Evolutionary conservation across 1,140 invertebrate genomes (phyloP), one percentile per base, ranked within the genome.

Genomic region (Scaptodrosophila lebanonensis): DNA sequence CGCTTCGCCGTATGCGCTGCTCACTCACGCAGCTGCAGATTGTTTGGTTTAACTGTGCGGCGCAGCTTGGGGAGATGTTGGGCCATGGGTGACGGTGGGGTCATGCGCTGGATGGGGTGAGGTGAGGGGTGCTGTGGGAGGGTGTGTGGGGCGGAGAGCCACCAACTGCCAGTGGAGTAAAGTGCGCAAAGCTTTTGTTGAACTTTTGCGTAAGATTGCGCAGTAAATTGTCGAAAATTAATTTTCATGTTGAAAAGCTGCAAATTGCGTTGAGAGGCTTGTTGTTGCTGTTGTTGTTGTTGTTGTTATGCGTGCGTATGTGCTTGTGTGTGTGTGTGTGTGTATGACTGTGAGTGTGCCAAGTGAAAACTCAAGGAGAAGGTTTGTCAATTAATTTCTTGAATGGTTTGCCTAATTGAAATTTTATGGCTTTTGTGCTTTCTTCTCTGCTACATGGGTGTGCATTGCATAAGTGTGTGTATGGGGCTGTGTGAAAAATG

Each of bases 161-260:
- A n/a, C n/a, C n/a, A n/a, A n/a, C n/a, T n/a, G n/a, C n/a, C n/a
- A n/a, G 25, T 13, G 39, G 54, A 39, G 49, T 51, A 56, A 66
- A 66, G 48, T 57, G 69, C 43, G 65, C 56, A 61, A 57, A 52
- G 73, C 73, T 82, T 82, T 82, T 82, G 75, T 82, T 82, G 61
- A 82, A 82, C 75, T 82, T 82, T 82, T 82, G 75, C 75, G 66
- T 82, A 82, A 82, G 75, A 82, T 82, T 82, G 75, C 75, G 75
- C 75, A 82, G 75, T 82, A 82, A 82, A 82, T 82, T 82, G 75
- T 82, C 75, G 75, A 82, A 82, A 82, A 82, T 82, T 82, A 82
- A 82, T 82, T 82, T 82, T 82, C 75, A 82, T 82, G 75, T 75
- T 82, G 69, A 75, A 79, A 82, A 75, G 66, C 75, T 63, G 75